These are phyloP conservation scores for Scartelaos histophorus DNA, from an alignment of 2,113 vertebrate species.

Conservation along the genomic window DNA sequence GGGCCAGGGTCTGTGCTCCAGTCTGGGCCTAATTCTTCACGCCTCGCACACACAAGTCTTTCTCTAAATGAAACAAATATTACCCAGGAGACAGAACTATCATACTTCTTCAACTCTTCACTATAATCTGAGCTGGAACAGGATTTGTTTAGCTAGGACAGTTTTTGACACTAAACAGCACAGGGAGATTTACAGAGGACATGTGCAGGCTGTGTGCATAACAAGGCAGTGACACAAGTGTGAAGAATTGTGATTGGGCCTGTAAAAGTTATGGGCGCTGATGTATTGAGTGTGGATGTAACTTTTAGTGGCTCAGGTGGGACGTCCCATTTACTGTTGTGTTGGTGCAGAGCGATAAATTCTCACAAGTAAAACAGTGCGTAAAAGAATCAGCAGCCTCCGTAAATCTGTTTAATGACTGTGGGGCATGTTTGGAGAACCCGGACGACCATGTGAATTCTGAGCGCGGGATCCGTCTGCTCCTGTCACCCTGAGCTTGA, in stretches of 20 bases:
- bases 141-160: conserved; percentile 54
- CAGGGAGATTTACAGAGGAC: conserved; percentile 61
- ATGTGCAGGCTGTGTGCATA: conserved; percentile 60
- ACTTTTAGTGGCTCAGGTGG: conserved; percentile 32
- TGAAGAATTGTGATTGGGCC: conserved; percentile 54
- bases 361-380: conserved; percentile 15
- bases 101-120: conserved; percentile 19
- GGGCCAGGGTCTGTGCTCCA: conserved; percentile 33
- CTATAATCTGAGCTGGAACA: conserved; percentile 51
- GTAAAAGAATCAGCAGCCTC: conserved; percentile 25
- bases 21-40: conserved; percentile 64
- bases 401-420: conserved; percentile 30
- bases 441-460: neutral
- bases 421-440: neutral
- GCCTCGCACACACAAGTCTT: conserved; percentile 51
- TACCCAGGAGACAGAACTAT: conserved; percentile 46
- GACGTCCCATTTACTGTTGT: conserved; percentile 15
- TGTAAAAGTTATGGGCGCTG: conserved; percentile 40
- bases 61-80: conserved; percentile 59
- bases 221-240: conserved; percentile 45
- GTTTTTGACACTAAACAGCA: conserved; percentile 50
- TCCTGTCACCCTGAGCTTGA: neutral
- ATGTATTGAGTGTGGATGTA: conserved; percentile 26
- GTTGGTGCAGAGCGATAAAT: conserved; percentile 21
- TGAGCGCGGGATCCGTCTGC: neutral